Percentiles rank a stretch among this genome's conserved stretches.
Evolutionary conservation across 2,797 vertebrate genomes (phyloP).

Genomic region (Anguilla megastoma): DNA sequence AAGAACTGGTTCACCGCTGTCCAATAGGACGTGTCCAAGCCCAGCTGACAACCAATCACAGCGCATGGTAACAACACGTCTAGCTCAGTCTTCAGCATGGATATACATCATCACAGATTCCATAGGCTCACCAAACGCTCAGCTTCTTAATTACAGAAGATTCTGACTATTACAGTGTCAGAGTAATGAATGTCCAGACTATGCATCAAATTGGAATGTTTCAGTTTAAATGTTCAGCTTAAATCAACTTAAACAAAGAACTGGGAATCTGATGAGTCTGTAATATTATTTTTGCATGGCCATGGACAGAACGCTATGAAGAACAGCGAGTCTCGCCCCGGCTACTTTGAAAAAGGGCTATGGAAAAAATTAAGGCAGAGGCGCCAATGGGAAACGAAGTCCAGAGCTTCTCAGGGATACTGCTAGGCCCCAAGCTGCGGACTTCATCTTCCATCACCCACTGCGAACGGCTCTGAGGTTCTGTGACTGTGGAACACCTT

Average conservation of each 20-base stretch:
- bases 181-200: not conserved
- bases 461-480: not conserved
- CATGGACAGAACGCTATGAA: not conserved
- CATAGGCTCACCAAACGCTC: too few relatives aligned
- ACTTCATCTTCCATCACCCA: not conserved
- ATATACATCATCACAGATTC: not conserved
- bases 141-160: not conserved
- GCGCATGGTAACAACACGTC: not conserved
- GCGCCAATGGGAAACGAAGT: not conserved
- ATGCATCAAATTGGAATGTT: not conserved
- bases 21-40: conserved; percentile 88
- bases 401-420: not conserved
- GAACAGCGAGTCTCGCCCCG: not conserved
- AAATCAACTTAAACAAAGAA: not conserved
- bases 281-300: not conserved
- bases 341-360: not conserved
- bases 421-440: not conserved
- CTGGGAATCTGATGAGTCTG: not conserved
- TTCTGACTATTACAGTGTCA: not conserved
- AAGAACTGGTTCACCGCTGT: conserved; percentile 90
- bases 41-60: conserved; percentile 68
- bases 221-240: not conserved
- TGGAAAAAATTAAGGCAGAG: not conserved
- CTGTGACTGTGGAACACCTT: not conserved
- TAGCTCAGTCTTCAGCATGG: not conserved